Percentiles rank a stretch among this genome's conserved stretches.
These are phyloP conservation scores for Caerostris darwini DNA, from an alignment of 1,140 invertebrate species.

Conservation along the genomic window DNA sequence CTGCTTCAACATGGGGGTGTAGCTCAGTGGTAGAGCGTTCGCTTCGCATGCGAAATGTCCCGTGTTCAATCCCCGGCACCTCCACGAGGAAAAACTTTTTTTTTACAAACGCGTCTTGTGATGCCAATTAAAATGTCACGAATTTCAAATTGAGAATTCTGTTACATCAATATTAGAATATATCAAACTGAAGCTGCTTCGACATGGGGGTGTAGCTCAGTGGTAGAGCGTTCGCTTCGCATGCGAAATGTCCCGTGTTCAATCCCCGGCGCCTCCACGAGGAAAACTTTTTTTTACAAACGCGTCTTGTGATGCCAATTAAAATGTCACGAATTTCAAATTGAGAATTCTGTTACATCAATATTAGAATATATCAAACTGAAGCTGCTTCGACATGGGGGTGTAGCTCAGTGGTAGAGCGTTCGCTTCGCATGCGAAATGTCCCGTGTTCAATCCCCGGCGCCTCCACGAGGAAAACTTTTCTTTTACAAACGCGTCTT, in stretches of 20 bases:
- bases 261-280: constrained; percentile 90
- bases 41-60: constrained; percentile 96
- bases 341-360: too few relatives aligned
- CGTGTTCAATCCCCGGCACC: constrained; percentile 91
- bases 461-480: constrained; percentile 84
- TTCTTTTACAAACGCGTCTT: too few relatives aligned
- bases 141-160: too few relatives aligned
- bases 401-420: constrained; percentile 93
- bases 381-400: constrained; percentile 81
- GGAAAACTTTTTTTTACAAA: too few relatives aligned
- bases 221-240: constrained; percentile 96
- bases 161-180: too few relatives aligned
- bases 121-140: too few relatives aligned
- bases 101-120: too few relatives aligned
- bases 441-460: constrained; percentile 93
- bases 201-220: constrained; percentile 88
- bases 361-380: constrained; percentile 79
- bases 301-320: too few relatives aligned
- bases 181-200: too few relatives aligned
- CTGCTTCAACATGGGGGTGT: constrained; percentile 84
- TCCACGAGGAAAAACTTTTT: constrained; percentile 81
- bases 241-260: constrained; percentile 95
- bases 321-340: too few relatives aligned
- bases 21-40: constrained; percentile 94
- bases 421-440: constrained; percentile 96